phyloP scores from a whole-genome alignment of 1,140 invertebrate genomes.

The Drosophila teissieri region DNA sequence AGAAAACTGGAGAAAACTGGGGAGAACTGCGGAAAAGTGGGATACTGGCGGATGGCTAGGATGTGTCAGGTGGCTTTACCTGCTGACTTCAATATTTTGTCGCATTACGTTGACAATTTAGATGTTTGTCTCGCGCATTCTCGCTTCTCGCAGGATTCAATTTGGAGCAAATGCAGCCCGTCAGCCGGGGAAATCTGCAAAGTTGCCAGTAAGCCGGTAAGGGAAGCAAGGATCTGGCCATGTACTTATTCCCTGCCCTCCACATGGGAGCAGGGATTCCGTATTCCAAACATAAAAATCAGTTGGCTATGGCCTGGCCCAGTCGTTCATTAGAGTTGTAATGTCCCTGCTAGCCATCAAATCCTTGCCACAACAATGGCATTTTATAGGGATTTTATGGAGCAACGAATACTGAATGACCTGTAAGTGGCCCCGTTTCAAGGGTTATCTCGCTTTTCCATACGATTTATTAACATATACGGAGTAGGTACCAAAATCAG shows the following conservation, averaged over 20 bases:
- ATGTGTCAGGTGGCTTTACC: constrained; percentile 54
- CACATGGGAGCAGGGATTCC: no score
- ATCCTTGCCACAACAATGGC: constrained; percentile 12
- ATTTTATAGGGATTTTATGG: no score
- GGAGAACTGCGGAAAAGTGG: not conserved
- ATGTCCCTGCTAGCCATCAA: constrained; percentile 40
- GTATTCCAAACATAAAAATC: no score
- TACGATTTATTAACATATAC: no score
- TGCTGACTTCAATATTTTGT: constrained; percentile 82
- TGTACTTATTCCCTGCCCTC: not conserved
- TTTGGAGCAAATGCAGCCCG: constrained; percentile 64
- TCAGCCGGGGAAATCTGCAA: constrained; percentile 63
- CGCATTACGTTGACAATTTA: constrained; percentile 83
- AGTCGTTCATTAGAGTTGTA: constrained; percentile 65
- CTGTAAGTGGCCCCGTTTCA: not conserved
- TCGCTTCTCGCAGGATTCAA: constrained; percentile 77
- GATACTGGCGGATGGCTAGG: constrained; percentile 10
- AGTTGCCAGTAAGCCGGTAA: constrained; percentile 44
- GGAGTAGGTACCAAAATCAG: no score
- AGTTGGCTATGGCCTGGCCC: constrained; percentile 26
- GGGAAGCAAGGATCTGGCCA: constrained; percentile 22
- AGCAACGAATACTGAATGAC: not conserved
- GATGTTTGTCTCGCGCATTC: constrained; percentile 80
- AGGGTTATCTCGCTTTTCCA: no score
- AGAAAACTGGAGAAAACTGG: no score